Evolutionary conservation across 2,888 invertebrate species (phyloP), one percentile per base, ranked within the genome.

Genomic region (Scotopteryx bipunctaria): DNA sequence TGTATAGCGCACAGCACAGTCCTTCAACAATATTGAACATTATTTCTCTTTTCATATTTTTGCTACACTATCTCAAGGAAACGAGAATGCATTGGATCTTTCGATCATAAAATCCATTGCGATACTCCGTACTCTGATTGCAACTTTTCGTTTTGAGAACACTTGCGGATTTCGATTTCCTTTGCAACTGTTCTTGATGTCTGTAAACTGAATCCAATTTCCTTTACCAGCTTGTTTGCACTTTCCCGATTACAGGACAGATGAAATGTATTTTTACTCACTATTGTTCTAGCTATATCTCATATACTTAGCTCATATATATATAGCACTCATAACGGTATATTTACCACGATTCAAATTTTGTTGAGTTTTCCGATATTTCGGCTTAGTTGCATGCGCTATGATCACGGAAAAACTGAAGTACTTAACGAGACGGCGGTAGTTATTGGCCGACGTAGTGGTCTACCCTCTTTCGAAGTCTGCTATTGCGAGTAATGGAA

Each of bases 201-300:
- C 61, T 68, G 41, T 54, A 52, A 70, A 73, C 63, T 65, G 63
- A 64, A 71, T 78, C 75, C 79, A 81, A 82, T 85, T 81, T 82
- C 77, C 78, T 73, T 62, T 52, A 57, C 45, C 40, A 71, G 53
- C 64, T 70, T 73, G 62, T 76, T 78, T 74, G 67, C 71, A 70
- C 63, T 76, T 70, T 72, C 63, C 60, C 66, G 67, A 64, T 76
- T 71, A 69, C 45, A 57, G 14, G 43, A 47, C 2, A 21, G 27
- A 36, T 42, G 23, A 13, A 35, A 19, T 41, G 15, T 45, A 17
- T 27, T 41, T 29, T 41, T 19, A 23, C 15, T 4, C 5, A 27
- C 11, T 5, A 11, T 11, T 9, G 27, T 27, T 11, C 5, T 9
- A 3, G 9, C 1, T 27, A 1, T 27, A 27, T 1, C 8, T n/a